Conservation (phyloP, 2,797 vertebrate species). For the Anableps anableps region DNA sequence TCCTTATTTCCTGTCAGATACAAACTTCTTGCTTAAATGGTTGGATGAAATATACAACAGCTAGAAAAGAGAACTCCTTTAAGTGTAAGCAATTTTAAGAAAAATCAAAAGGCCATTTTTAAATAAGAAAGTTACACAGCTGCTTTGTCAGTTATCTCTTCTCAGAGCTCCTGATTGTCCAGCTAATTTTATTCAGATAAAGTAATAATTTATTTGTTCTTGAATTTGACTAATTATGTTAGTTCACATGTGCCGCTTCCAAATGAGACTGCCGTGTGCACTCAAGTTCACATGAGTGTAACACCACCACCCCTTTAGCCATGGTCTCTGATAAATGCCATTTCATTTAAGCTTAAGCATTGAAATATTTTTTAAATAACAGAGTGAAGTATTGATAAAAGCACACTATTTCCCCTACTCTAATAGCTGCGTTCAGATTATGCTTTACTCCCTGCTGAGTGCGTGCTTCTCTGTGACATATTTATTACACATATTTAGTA, state of each 20-base stretch:
- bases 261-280: background rate
- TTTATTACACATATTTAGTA: background rate
- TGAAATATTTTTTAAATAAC: background rate
- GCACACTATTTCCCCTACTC: background rate
- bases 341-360: background rate
- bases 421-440: background rate
- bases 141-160: background rate
- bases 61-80: background rate
- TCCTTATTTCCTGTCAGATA: background rate
- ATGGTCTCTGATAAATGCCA: background rate
- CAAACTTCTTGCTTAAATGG: background rate
- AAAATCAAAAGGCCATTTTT: background rate
- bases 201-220: background rate
- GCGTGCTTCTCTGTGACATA: background rate
- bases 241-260: background rate
- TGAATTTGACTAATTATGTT: background rate
- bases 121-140: background rate
- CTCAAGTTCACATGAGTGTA: too few species aligned
- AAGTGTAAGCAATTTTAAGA: background rate
- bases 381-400: background rate
- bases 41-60: background rate
- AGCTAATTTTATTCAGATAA: background rate
- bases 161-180: background rate
- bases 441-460: background rate
- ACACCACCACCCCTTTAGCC: background rate